phyloP scores from a whole-genome alignment of 2,888 invertebrate genomes.

The Watsonalla binaria region DNA sequence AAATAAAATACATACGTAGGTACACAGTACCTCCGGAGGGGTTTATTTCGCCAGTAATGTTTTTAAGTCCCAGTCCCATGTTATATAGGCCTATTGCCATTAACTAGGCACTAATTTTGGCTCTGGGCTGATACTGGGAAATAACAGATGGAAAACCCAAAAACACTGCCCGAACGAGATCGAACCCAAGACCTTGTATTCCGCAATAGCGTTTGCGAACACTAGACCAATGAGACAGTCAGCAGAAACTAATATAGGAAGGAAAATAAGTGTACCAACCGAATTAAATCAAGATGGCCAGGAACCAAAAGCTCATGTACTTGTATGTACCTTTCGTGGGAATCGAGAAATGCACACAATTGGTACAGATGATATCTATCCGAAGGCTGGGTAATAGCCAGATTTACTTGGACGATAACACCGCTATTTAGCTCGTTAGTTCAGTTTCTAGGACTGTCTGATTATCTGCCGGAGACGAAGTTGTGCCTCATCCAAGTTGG shows the following conservation, averaged over 20 bases:
- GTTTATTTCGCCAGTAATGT: too few species aligned
- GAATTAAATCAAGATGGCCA: neutral
- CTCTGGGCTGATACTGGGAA: too few species aligned
- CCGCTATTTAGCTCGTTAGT: slow-evolving; percentile 53
- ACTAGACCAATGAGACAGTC: too few species aligned
- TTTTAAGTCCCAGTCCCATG: too few species aligned
- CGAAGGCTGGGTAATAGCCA: slow-evolving; percentile 29
- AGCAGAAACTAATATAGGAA: neutral
- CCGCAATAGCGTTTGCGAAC: too few species aligned
- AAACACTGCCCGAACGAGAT: too few species aligned
- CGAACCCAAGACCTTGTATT: too few species aligned
- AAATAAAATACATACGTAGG: too few species aligned
- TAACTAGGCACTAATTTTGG: too few species aligned
- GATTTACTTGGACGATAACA: slow-evolving; percentile 37
- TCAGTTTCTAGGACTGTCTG: slow-evolving; percentile 30
- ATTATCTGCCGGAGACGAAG: slow-evolving; percentile 25
- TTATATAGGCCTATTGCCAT: too few species aligned
- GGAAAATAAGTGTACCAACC: neutral
- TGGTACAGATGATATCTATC: slow-evolving; percentile 35
- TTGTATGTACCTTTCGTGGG: slow-evolving; percentile 17
- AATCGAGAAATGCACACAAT: slow-evolving; percentile 29
- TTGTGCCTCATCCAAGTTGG: neutral
- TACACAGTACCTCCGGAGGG: too few species aligned
- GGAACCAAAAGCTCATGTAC: neutral
- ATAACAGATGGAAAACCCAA: too few species aligned